Base-by-base conservation (phyloP, 2,888 invertebrate species). In the Piscicola geometra region DNA sequence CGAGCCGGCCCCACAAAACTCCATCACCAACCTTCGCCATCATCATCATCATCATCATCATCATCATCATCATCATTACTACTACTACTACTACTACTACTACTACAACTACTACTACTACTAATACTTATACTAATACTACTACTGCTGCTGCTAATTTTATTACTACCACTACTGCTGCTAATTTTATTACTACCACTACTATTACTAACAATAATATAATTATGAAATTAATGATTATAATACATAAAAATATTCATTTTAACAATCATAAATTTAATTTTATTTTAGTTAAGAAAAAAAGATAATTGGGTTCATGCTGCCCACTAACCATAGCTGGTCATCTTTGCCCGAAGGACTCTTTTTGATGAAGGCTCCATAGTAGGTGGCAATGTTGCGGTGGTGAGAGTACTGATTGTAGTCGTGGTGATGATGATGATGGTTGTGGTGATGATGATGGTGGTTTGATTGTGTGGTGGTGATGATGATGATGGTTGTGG, bases 321-420 rank as follows among this genome's bases (percentile, higher is more conserved):
- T 41, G 41, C 15, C 41, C 41, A 41, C 41, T 5, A 5, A 56
- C 99, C 99, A 99, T 78, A 99, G 88, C 86, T 99, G 98, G 87
- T 99, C 99, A 88, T 99, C 98, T 88, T 98, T 98, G 67, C 98
- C 97, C 0, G 96, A 93, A 56, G 56, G 95, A 82, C 94, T 94
- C 88, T 99, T 99, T 88, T 99, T 98, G 82, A 99, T 98, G 87
- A 99, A 99, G 83, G 99, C 99, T 81, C 99, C 99, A 89, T 98
- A 99, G 87, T 99, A 99, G 78, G 98, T 99, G 81, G 99, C 99
- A 85, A 99, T 99, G 88, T 99, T 99, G 83, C 97, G 91, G 88
- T 99, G 98, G 77, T 84, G 82, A 64, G 84, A 84, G 80, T 82
- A 85, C 83, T 84, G 82, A n/a, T n/a, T n/a, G n/a, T n/a, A n/a